phyloP scores from a whole-genome alignment of 2,113 vertebrate species.

The Notarius quadriscutis region DNA sequence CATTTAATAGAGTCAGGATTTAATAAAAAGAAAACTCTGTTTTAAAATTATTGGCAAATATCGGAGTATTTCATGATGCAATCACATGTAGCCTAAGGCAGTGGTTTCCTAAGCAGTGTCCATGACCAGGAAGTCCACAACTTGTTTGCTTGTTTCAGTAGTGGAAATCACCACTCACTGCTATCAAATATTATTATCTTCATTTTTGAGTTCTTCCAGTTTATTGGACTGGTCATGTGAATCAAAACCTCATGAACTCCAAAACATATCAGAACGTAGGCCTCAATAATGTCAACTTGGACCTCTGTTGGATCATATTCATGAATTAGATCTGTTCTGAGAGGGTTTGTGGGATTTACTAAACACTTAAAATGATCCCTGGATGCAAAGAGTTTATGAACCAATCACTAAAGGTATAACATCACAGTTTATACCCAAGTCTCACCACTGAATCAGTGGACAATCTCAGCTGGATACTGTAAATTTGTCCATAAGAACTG shows the following conservation, averaged over 20 bases:
- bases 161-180: not conserved
- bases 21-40: too few species aligned
- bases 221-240: not conserved
- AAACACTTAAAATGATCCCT: not conserved
- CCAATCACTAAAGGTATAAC: not conserved
- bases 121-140: not conserved
- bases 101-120: not conserved
- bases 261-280: not conserved
- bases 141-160: not conserved
- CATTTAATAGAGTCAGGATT: not conserved
- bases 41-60: not conserved
- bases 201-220: not conserved
- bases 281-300: not conserved
- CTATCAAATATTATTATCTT: not conserved
- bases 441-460: not conserved
- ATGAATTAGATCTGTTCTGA: not conserved
- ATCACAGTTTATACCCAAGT: not conserved
- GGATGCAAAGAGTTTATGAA: not conserved
- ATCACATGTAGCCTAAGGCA: not conserved
- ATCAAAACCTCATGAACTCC: not conserved
- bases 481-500: not conserved
- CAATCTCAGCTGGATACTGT: not conserved
- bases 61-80: not conserved
- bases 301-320: not conserved
- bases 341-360: not conserved